Conservation (phyloP, 23 tunicate species). For the Styela clava region DNA sequence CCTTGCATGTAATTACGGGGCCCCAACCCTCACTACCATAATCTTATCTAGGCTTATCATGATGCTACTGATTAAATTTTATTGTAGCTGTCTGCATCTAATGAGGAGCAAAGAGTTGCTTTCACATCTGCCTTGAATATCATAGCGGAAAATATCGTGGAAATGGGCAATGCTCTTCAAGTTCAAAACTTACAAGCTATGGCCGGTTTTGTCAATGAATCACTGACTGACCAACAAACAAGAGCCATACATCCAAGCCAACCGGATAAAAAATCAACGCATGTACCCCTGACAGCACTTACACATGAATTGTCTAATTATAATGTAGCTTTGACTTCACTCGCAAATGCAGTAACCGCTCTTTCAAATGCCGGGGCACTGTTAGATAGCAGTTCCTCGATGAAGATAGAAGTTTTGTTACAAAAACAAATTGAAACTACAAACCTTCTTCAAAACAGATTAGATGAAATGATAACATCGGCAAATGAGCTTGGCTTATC, state of each 20-base stretch:
- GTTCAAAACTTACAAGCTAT: constrained; percentile 25
- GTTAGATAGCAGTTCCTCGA: background rate
- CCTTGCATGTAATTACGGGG: no score
- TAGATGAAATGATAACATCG: constrained; percentile 19
- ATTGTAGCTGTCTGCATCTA: background rate
- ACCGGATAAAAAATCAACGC: background rate
- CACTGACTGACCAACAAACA: background rate
- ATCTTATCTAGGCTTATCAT: no score
- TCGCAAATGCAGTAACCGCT: constrained; percentile 19
- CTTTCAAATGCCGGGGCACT: background rate
- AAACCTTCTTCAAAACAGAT: background rate
- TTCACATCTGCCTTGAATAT: constrained; percentile 1
- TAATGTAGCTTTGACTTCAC: constrained; percentile 18
- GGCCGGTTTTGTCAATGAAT: constrained; percentile 13
- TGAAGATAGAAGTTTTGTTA: background rate
- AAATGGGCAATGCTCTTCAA: constrained; percentile 33
- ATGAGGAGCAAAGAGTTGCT: constrained; percentile 1
- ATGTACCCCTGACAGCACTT: background rate
- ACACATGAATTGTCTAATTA: constrained; percentile 4
- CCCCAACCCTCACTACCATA: no score
- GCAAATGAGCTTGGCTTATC: constrained; percentile 1
- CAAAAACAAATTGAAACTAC: background rate
- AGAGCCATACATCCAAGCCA: background rate
- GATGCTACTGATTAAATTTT: no score
- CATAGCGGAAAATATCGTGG: constrained; percentile 3